These are phyloP conservation scores for Chrosomus eos DNA, from an alignment of 2,797 vertebrate genomes.

Conservation along the genomic window DNA sequence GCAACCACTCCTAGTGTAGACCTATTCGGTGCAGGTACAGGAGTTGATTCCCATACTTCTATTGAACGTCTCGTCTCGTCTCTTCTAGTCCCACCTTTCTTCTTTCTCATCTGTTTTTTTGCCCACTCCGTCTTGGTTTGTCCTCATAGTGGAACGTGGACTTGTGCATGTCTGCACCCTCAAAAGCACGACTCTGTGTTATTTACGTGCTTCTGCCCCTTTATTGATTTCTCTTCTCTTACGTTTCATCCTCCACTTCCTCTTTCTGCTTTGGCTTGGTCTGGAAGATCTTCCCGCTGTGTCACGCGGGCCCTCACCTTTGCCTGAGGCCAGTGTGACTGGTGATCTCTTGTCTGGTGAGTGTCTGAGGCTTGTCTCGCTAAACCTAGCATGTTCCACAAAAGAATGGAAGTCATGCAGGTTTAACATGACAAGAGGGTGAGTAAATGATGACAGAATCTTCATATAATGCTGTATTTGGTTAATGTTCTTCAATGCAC, in stretches of 20 bases:
- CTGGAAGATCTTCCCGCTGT: conserved; percentile 90
- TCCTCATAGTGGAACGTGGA: conserved; percentile 77
- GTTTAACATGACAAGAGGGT: background rate
- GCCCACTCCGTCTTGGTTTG: conserved; percentile 72
- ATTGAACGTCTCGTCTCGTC: conserved; percentile 68
- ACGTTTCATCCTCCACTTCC: conserved; percentile 77
- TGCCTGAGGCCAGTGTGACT: conserved; percentile 89
- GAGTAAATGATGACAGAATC: background rate
- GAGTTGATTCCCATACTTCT: conserved; percentile 74
- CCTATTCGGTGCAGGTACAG: conserved; percentile 99
- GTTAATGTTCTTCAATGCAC: conserved; percentile 19
- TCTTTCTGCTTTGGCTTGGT: conserved; percentile 50
- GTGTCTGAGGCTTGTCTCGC: conserved; percentile 63
- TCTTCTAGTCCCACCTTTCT: conserved; percentile 42
- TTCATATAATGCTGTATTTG: background rate
- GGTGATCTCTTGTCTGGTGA: conserved; percentile 92
- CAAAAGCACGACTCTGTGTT: conserved; percentile 36
- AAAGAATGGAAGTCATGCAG: background rate
- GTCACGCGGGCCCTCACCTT: conserved; percentile 91
- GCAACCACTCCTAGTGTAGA: conserved; percentile 97
- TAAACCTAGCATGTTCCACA: background rate
- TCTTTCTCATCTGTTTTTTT: conserved; percentile 62
- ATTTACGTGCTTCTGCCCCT: conserved; percentile 71
- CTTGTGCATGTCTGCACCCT: conserved; percentile 58
- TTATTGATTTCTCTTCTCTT: conserved; percentile 75